Percentiles rank a stretch among this genome's conserved stretches.
Evolutionary conservation across 2,797 vertebrate species (phyloP).

Genomic region (Acomys russatus): DNA sequence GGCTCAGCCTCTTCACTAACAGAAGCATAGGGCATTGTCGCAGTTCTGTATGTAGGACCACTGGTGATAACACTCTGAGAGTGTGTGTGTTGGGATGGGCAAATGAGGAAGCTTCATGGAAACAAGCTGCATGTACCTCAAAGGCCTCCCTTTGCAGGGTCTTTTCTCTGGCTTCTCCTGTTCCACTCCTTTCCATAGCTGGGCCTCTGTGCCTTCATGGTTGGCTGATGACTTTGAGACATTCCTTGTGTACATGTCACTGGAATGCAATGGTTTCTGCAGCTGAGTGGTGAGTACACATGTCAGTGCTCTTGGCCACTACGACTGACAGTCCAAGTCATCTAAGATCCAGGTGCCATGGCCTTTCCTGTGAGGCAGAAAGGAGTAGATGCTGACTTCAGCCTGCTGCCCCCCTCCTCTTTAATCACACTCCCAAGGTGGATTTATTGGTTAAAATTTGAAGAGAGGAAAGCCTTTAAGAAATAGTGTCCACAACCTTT

Average conservation of each 20-base stretch:
- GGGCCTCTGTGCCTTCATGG: neutral
- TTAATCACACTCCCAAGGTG: constrained; percentile 27
- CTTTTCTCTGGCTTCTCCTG: neutral
- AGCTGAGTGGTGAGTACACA: neutral
- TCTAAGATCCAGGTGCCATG: neutral
- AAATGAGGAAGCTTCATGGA: neutral
- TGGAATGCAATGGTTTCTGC: neutral
- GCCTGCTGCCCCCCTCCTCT: neutral
- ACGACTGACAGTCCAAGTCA: neutral
- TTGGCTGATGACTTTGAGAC: constrained; percentile 30
- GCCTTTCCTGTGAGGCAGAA: constrained; percentile 37
- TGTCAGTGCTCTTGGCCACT: neutral
- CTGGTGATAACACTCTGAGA: neutral
- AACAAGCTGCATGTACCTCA: neutral
- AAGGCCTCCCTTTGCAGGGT: neutral
- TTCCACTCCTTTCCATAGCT: neutral
- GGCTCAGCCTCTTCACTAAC: neutral
- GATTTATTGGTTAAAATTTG: neutral
- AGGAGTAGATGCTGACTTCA: neutral
- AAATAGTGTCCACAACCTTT: neutral
- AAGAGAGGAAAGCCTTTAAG: constrained; percentile 13
- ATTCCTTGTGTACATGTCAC: neutral
- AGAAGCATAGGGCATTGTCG: neutral
- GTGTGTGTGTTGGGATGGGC: neutral
- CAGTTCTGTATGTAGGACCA: neutral